Evolutionary conservation across 2,113 vertebrate species (phyloP).

Genomic region (Ahaetulla prasina): DNA sequence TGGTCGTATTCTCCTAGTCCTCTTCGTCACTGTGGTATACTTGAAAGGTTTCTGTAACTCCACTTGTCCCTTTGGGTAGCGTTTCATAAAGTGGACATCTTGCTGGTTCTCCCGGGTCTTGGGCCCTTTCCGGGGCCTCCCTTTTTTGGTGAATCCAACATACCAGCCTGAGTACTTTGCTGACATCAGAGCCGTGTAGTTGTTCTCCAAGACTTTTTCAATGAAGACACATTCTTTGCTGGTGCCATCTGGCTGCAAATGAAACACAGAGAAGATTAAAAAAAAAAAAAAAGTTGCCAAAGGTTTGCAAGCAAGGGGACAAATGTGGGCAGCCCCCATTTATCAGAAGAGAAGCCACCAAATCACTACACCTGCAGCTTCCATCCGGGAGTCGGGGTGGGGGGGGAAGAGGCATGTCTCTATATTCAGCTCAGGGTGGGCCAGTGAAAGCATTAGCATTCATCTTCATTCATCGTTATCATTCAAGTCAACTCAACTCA

Average conservation of each 20-base stretch:
- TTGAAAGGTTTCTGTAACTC: slow-evolving; percentile 82
- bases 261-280: not conserved
- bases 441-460: not conserved
- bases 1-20: slow-evolving; percentile 78
- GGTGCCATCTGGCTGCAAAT: slow-evolving; percentile 73
- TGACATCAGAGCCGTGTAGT: slow-evolving; percentile 86
- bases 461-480: not conserved
- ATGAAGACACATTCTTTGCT: slow-evolving; percentile 86
- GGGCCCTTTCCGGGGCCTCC: slow-evolving; percentile 79
- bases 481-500: not conserved
- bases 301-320: not conserved
- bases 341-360: not conserved
- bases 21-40: slow-evolving; percentile 85
- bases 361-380: not conserved
- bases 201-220: slow-evolving; percentile 85
- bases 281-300: not conserved
- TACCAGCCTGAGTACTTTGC: slow-evolving; percentile 83
- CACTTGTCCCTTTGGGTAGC: slow-evolving; percentile 81
- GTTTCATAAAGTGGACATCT: slow-evolving; percentile 88
- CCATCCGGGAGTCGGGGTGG: fast-evolving
- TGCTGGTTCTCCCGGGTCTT: slow-evolving; percentile 85
- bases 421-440: not conserved
- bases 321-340: not conserved
- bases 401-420: not conserved
- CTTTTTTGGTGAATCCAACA: slow-evolving; percentile 86